Percentiles rank a stretch among this genome's conserved stretches.
These are phyloP conservation scores for Agriopis leucophaearia DNA, from an alignment of 2,888 invertebrate genomes.

Conservation along the genomic window DNA sequence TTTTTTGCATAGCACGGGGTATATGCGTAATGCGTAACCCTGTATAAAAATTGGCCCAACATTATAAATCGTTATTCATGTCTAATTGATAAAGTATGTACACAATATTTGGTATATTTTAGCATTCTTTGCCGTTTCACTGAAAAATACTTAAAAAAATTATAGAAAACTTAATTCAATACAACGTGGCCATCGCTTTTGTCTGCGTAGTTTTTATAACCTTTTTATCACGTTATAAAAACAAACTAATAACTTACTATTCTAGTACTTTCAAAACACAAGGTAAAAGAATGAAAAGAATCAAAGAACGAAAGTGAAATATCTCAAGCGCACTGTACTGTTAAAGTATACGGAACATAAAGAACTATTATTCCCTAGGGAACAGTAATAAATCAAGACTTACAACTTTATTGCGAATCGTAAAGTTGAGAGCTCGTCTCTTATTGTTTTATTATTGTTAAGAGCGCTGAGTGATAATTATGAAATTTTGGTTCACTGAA, in stretches of 20 bases:
- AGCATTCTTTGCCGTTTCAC: too few species aligned
- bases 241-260: not conserved
- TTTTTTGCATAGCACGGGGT: too few species aligned
- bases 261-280: not conserved
- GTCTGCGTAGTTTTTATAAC: too few species aligned
- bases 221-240: not conserved
- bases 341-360: conserved; percentile 41
- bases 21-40: too few species aligned
- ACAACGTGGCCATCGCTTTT: too few species aligned
- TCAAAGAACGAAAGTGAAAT: conserved; percentile 13
- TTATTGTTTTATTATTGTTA: conserved; percentile 45
- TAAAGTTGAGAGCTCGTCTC: conserved; percentile 57
- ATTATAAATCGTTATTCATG: too few species aligned
- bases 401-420: conserved; percentile 55
- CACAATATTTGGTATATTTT: too few species aligned
- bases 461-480: conserved; percentile 47
- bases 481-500: conserved; percentile 34
- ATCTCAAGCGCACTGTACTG: conserved; percentile 31
- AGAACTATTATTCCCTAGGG: conserved; percentile 48
- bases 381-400: conserved; percentile 54
- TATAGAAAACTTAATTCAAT: too few species aligned
- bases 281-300: not conserved
- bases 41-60: too few species aligned
- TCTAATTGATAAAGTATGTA: too few species aligned
- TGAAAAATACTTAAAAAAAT: too few species aligned